A percentile compares a stretch with the other conserved stretches of the same genome.
phyloP scores from a whole-genome alignment of 2,888 invertebrate species.

The Amiota communis region DNA sequence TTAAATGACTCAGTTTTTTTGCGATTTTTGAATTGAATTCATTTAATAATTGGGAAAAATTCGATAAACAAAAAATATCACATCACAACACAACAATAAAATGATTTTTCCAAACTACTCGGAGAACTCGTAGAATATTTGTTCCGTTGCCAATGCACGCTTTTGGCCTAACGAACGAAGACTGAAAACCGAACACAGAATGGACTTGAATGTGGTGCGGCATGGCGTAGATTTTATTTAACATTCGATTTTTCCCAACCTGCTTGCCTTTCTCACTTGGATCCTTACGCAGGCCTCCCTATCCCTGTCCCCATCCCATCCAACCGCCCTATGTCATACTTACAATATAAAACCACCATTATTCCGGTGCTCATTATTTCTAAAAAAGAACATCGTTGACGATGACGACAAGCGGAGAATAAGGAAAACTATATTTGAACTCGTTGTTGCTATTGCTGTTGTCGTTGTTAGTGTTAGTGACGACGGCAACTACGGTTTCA shows the following conservation, averaged over 20 bases:
- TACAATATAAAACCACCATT: too few relatives aligned
- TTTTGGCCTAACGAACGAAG: slow-evolving; percentile 11
- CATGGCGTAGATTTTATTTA: slow-evolving; percentile 5
- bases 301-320: neutral
- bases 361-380: too few relatives aligned
- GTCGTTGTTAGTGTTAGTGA: neutral
- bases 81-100: too few relatives aligned
- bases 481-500: neutral
- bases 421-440: neutral
- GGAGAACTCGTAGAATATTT: too few relatives aligned
- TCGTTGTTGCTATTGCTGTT: neutral
- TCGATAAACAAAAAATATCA: too few relatives aligned
- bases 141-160: neutral
- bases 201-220: slow-evolving; percentile 6
- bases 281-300: neutral
- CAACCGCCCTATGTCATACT: neutral
- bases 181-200: slow-evolving; percentile 15
- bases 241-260: slow-evolving; percentile 27
- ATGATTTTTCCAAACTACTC: too few relatives aligned
- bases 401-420: neutral
- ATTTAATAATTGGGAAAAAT: too few relatives aligned
- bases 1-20: too few relatives aligned
- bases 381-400: too few relatives aligned
- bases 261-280: neutral
- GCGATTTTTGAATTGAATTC: too few relatives aligned